A percentile compares a stretch with the other conserved stretches of the same genome.
These are phyloP conservation scores for Cynocephalus volans DNA, from an alignment of 2,113 vertebrate species.

Conservation along the genomic window DNA sequence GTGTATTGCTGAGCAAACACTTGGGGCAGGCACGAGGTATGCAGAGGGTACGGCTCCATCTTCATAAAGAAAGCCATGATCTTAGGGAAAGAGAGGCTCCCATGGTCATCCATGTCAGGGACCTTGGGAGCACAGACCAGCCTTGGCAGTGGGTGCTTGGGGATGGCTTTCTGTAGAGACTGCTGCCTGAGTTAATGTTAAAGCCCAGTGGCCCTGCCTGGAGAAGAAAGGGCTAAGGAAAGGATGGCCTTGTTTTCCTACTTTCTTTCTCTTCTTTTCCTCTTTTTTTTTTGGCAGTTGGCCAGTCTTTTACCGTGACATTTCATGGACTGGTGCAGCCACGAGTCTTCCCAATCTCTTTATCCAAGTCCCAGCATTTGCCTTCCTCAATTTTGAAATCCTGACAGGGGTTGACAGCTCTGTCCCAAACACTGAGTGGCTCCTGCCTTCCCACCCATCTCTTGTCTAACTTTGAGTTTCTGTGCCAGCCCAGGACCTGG, in stretches of 20 bases:
- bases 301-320: too few relatives aligned
- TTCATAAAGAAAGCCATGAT: neutral
- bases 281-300: too few relatives aligned
- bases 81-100: neutral
- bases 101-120: rapidly evolving
- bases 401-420: neutral
- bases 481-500: neutral
- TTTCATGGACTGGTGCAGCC: neutral
- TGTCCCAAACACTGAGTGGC: neutral
- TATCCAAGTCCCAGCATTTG: neutral
- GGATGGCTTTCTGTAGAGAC: neutral
- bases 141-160: neutral
- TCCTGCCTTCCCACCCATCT: neutral
- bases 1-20: neutral
- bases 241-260: neutral
- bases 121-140: neutral
- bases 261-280: too few relatives aligned
- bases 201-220: neutral
- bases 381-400: neutral
- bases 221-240: neutral
- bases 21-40: rapidly evolving
- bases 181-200: neutral
- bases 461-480: neutral
- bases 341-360: neutral
- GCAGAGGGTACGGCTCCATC: rapidly evolving